phyloP scores from a whole-genome alignment of 2,888 invertebrate genomes.

The Scrobipalpa atriplicella region DNA sequence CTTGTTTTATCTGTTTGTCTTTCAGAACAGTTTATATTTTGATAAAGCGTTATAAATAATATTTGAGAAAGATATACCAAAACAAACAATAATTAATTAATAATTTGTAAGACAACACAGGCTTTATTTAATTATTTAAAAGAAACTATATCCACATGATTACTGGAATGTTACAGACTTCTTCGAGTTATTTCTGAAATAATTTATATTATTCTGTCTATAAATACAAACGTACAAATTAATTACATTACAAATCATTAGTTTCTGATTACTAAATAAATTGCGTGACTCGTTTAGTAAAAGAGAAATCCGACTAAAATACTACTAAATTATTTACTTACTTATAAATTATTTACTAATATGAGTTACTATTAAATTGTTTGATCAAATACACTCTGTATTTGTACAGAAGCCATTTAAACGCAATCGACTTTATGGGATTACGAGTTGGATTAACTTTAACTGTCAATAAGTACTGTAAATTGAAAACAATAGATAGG shows the following conservation, averaged over 20 bases:
- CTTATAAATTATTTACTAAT: neutral
- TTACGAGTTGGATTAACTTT: constrained; percentile 26
- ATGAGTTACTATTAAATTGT: neutral
- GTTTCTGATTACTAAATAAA: neutral
- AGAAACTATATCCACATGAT: no score
- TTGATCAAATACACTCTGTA: constrained; percentile 25
- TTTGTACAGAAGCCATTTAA: constrained; percentile 27
- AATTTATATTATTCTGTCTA: neutral
- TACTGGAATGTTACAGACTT: no score
- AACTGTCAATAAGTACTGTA: neutral
- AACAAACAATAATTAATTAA: neutral
- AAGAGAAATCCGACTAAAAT: neutral
- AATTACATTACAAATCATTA: neutral
- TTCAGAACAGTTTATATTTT: neutral
- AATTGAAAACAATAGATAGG: no score
- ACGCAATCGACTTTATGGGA: constrained; percentile 30
- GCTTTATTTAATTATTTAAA: no score
- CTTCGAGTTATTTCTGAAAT: no score
- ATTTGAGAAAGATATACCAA: neutral
- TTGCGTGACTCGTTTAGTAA: neutral
- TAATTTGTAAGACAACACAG: no score
- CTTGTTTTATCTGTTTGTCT: no score
- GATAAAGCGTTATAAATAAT: neutral
- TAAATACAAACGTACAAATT: neutral
- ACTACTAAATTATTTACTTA: neutral